A percentile compares a stretch with the other conserved stretches of the same genome.
These are phyloP conservation scores for Chaetodon trifasciatus DNA, from an alignment of 2,797 vertebrate species.

Conservation along the genomic window DNA sequence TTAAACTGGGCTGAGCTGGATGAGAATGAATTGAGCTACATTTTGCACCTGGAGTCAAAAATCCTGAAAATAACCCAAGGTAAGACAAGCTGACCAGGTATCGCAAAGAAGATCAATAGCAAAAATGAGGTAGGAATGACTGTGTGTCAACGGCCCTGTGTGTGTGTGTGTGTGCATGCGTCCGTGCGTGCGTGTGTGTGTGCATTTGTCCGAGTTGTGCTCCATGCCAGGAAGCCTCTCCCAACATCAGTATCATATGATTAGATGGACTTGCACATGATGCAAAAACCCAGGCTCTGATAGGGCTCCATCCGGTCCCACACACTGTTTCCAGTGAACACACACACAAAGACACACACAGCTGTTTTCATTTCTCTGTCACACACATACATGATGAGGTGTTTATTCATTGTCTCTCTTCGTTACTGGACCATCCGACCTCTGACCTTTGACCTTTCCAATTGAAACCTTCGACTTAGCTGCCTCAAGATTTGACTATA, in stretches of 20 bases:
- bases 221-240: constrained; percentile 78
- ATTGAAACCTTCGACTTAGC: not conserved
- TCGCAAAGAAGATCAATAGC: not conserved
- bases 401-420: constrained; percentile 40
- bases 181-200: constrained; percentile 11
- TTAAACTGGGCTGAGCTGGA: constrained; percentile 10
- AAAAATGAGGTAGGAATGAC: not conserved
- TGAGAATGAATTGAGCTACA: not conserved
- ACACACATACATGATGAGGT: constrained; percentile 51
- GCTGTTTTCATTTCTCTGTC: constrained; percentile 59
- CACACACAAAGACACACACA: constrained; percentile 22
- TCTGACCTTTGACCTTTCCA: constrained; percentile 59
- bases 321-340: constrained; percentile 58
- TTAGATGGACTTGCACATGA: constrained; percentile 82
- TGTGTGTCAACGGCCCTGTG: constrained; percentile 25
- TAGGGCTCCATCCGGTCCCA: constrained; percentile 71
- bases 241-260: constrained; percentile 82
- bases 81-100: not conserved
- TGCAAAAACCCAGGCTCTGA: constrained; percentile 70
- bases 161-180: constrained; percentile 8
- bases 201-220: not conserved
- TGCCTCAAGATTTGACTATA: not conserved
- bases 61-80: not conserved
- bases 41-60: constrained; percentile 2
- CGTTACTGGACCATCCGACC: constrained; percentile 31